Evolutionary conservation across 2,888 invertebrate species (phyloP).

Genomic region (Dolichopus griseipennis): DNA sequence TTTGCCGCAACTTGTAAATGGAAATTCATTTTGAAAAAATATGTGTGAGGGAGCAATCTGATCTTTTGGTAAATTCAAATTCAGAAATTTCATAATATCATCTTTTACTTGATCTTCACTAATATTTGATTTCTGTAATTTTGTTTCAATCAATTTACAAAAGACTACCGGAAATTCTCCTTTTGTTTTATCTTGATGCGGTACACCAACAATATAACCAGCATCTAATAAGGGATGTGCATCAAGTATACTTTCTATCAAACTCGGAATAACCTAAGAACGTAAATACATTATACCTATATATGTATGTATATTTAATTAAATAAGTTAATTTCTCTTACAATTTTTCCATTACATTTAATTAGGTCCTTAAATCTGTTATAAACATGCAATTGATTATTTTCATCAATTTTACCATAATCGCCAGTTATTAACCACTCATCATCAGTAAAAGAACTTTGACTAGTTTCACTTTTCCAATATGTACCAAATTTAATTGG

Average conservation of each 20-base stretch:
- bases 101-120: background rate
- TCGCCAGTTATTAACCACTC: slow-evolving; percentile 12
- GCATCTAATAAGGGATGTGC: slow-evolving; percentile 7
- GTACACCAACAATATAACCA: slow-evolving; percentile 15
- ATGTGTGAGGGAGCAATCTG: background rate
- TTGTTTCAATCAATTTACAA: background rate
- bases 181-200: slow-evolving; percentile 9
- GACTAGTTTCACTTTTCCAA: slow-evolving; percentile 11
- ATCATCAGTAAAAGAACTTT: slow-evolving; percentile 7
- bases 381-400: background rate
- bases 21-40: background rate
- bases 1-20: background rate
- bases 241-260: slow-evolving; percentile 5
- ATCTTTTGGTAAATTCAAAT: background rate
- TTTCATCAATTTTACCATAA: slow-evolving; percentile 13
- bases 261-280: slow-evolving; percentile 11
- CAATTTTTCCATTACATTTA: background rate
- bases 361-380: slow-evolving; percentile 11
- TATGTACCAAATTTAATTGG: slow-evolving; percentile 11
- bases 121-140: background rate
- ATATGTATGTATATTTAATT: background rate
- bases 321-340: background rate
- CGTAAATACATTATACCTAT: background rate
- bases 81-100: background rate
- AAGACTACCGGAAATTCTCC: slow-evolving; percentile 14